Evolutionary conservation across 1,140 invertebrate species (phyloP).

Genomic region (Hycleus cichorii): DNA sequence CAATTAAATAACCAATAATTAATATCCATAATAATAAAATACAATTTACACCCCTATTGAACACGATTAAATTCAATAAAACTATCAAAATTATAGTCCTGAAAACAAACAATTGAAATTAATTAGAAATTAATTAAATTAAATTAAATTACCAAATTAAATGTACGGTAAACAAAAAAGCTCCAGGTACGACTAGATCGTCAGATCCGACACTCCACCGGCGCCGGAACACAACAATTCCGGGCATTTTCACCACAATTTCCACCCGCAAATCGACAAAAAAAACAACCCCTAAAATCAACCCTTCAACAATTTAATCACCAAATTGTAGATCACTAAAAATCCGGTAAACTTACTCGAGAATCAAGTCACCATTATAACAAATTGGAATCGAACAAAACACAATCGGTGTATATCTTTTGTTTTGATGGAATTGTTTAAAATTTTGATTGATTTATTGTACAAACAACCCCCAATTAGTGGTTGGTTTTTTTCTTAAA

Average conservation of each 20-base stretch:
- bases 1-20: constrained; percentile 62
- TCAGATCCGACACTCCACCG: constrained; percentile 86
- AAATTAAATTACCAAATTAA: constrained; percentile 62
- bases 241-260: constrained; percentile 58
- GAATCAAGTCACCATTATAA: too few species aligned
- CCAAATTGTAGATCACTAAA: too few species aligned
- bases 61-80: constrained; percentile 53
- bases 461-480: too few species aligned
- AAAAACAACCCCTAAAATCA: too few species aligned
- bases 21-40: constrained; percentile 58
- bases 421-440: too few species aligned
- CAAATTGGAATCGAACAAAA: too few species aligned
- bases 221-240: constrained; percentile 74
- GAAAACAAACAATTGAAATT: constrained; percentile 35
- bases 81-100: constrained; percentile 52
- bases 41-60: constrained; percentile 53
- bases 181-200: constrained; percentile 78
- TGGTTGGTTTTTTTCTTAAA: too few species aligned
- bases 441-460: too few species aligned
- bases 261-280: too few species aligned
- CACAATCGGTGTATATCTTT: too few species aligned
- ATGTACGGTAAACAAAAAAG: constrained; percentile 68
- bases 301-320: too few species aligned
- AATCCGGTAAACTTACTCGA: too few species aligned
- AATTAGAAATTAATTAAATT: background rate